phyloP scores from a whole-genome alignment of 1,140 invertebrate genomes.

The Tetramorium parvispinum region DNA sequence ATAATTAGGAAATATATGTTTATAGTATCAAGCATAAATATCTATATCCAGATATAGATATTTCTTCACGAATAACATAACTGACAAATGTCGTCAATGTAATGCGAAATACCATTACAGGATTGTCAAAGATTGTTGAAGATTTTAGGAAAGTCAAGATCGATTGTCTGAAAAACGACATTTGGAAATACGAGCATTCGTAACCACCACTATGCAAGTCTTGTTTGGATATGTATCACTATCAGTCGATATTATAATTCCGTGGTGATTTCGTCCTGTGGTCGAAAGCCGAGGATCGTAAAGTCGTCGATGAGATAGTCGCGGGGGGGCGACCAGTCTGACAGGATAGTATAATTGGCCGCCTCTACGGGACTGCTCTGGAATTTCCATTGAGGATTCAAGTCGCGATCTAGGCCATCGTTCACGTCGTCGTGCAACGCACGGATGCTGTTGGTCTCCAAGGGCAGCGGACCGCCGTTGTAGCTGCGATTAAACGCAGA shows the following conservation, averaged over 20 bases:
- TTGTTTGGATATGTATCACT: conserved; percentile 38
- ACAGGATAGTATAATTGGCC: conserved; percentile 84
- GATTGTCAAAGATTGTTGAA: conserved; percentile 1
- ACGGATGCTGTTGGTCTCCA: conserved; percentile 42
- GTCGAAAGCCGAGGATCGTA: conserved; percentile 90
- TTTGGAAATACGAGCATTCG: not conserved
- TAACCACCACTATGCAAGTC: conserved; percentile 10
- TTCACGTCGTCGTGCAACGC: conserved; percentile 50
- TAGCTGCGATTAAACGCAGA: conserved; percentile 83
- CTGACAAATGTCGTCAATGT: not conserved
- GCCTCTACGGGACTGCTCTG: conserved; percentile 78
- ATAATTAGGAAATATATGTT: not conserved
- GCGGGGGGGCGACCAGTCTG: conserved; percentile 88
- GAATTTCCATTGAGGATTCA: conserved; percentile 87
- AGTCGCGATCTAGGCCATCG: conserved; percentile 74
- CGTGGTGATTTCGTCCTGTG: conserved; percentile 92
- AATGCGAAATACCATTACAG: not conserved
- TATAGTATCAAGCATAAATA: not conserved
- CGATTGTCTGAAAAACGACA: conserved; percentile 1
- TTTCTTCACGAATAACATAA: not conserved
- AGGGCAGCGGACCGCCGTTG: conserved; percentile 57
- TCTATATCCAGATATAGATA: not conserved
- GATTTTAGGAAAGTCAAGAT: not conserved
- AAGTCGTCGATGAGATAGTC: conserved; percentile 91
- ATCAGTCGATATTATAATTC: conserved; percentile 87